A percentile compares a stretch with the other conserved stretches of the same genome.
phyloP scores from a whole-genome alignment of 2,888 invertebrate species.

The Rhyacophila evoluta region DNA sequence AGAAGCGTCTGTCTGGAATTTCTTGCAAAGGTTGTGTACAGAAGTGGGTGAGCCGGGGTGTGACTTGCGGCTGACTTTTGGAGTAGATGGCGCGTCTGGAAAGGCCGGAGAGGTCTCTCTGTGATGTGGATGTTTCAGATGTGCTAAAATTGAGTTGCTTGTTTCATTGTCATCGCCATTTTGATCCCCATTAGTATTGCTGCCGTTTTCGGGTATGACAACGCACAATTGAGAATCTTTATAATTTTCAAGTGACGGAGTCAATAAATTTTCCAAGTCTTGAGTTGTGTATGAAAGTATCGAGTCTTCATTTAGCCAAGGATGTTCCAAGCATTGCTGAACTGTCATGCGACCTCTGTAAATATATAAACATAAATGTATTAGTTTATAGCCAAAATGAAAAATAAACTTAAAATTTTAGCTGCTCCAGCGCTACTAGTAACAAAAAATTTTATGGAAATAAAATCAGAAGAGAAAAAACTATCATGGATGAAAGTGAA shows the following conservation, averaged over 20 bases:
- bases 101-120: conserved; percentile 68
- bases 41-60: conserved; percentile 69
- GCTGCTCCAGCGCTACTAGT: too few species aligned
- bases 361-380: too few species aligned
- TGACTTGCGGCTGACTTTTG: conserved; percentile 74
- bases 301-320: conserved; percentile 82
- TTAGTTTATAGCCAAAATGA: too few species aligned
- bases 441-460: too few species aligned
- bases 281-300: conserved; percentile 66
- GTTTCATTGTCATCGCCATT: conserved; percentile 58
- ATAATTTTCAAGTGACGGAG: conserved; percentile 57
- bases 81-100: conserved; percentile 76
- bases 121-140: conserved; percentile 67
- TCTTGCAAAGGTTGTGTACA: conserved; percentile 69
- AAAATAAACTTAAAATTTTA: too few species aligned
- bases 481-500: too few species aligned
- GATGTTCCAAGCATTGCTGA: conserved; percentile 89
- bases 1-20: conserved; percentile 70
- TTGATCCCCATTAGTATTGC: conserved; percentile 55
- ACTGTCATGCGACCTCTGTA: conserved; percentile 90
- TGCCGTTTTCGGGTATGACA: conserved; percentile 56
- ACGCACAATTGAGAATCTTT: conserved; percentile 51
- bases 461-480: too few species aligned
- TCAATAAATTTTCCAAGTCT: conserved; percentile 59
- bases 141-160: conserved; percentile 61